Evolutionary conservation across 2,888 invertebrate genomes (phyloP), one percentile per base, ranked within the genome.

Genomic region (Tetanocera ferruginea): DNA sequence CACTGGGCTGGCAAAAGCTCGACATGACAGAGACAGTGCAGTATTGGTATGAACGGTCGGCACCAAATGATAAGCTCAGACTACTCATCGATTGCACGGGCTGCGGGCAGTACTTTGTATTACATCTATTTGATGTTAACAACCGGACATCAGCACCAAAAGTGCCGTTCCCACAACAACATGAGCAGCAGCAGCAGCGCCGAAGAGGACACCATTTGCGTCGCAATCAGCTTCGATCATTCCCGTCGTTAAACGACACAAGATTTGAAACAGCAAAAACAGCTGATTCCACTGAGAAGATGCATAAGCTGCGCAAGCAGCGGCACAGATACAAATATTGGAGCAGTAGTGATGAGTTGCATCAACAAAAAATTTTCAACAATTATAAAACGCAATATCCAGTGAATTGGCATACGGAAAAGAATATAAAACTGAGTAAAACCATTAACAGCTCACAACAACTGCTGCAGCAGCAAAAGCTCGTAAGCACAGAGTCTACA

Each of bases 21-120:
- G 96, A 97, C 90, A 92, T 97, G 84, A 96, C 96, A 81, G 91
- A 91, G 79, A 94, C 94, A 70, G 95, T 95, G 78, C 93, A 93
- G 83, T 91, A 92, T 83, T 97, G 96, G 96, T 93, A 94, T 70
- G 81, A 84, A 80, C 88, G 91, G 85, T 81, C 81, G 34, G 81
- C 60, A 91, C 93, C 81, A 51, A 37, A 67, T n/a, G 78, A 83
- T 17, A 93, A 93, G 84, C 91, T 97, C 83, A 93, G 94, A 76
- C 91, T 97, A 77, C 92, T 97, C 84, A 94, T 97, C 83, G 96
- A 96, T 90, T 96, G 96, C 90, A 94, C 94, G 84, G 96, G 96
- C 77, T 96, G 96, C 90, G 93, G 94, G 70, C 92, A 93, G 74
- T 92, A 94, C 90, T 94, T 94, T 87, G 93, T 94, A 82, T 91